These are phyloP conservation scores for Leptinotarsa tumamoca DNA, from an alignment of 2,888 invertebrate genomes.

Conservation along the genomic window DNA sequence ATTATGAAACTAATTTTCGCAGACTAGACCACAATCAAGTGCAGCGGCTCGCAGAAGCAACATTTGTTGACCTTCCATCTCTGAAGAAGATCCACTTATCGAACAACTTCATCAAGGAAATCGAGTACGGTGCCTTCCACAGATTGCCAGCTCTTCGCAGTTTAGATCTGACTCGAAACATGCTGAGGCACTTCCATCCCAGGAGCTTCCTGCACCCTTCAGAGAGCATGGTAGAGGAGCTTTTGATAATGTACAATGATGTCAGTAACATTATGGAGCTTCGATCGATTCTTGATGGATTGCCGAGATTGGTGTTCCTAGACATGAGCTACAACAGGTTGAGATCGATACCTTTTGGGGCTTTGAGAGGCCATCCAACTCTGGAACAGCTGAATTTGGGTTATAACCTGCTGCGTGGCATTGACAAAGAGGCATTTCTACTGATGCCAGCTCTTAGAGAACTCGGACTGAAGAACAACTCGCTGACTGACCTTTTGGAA, in stretches of 20 bases:
- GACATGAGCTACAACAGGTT: constrained; percentile 84
- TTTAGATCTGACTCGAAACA: constrained; percentile 83
- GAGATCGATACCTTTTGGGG: constrained; percentile 82
- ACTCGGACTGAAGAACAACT: constrained; percentile 85
- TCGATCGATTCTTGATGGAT: constrained; percentile 79
- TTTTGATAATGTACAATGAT: constrained; percentile 82
- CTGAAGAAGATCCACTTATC: constrained; percentile 77
- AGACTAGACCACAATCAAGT: constrained; percentile 79
- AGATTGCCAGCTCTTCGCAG: constrained; percentile 79
- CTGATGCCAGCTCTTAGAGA: constrained; percentile 88
- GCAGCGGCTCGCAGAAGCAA: constrained; percentile 78
- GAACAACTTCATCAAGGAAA: constrained; percentile 79
- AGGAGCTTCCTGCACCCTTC: constrained; percentile 84
- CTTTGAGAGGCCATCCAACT: constrained; percentile 82
- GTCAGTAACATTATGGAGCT: constrained; percentile 81
- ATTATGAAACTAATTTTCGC: not conserved
- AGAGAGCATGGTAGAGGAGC: constrained; percentile 80
- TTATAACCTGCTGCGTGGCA: constrained; percentile 79
- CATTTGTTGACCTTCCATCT: constrained; percentile 82
- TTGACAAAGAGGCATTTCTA: constrained; percentile 84
- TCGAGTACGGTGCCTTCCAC: constrained; percentile 85
- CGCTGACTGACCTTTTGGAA: constrained; percentile 78
- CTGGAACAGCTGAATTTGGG: constrained; percentile 85
- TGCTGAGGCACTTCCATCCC: constrained; percentile 81
- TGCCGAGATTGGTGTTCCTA: constrained; percentile 82